A percentile compares a stretch with the other conserved stretches of the same genome.
Conservation (phyloP, 2,888 invertebrate species). For the Lasius platythorax region DNA sequence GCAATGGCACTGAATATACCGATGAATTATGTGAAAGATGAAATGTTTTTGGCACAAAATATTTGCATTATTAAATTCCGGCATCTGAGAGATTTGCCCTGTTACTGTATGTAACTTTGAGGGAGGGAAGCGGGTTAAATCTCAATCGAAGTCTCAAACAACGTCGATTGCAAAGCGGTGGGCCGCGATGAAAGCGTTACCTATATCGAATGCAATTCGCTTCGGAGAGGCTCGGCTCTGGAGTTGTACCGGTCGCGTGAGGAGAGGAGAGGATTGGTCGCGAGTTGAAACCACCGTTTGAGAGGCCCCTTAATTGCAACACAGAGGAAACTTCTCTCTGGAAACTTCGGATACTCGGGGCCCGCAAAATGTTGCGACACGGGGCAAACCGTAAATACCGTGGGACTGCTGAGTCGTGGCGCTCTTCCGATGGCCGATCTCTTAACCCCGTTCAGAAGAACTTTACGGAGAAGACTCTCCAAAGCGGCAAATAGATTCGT, state of each 20-base stretch:
- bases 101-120: slow-evolving; percentile 10
- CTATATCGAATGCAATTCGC: slow-evolving; percentile 57
- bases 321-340: slow-evolving; percentile 46
- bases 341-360: slow-evolving; percentile 47
- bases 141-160: slow-evolving; percentile 52
- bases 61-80: not conserved
- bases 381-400: slow-evolving; percentile 37
- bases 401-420: not conserved
- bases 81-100: not conserved
- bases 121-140: slow-evolving; percentile 35
- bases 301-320: slow-evolving; percentile 60
- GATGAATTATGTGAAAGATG: not conserved
- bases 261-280: slow-evolving; percentile 37
- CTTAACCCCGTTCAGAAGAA: slow-evolving; percentile 30
- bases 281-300: slow-evolving; percentile 55
- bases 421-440: slow-evolving; percentile 40
- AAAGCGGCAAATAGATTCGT: slow-evolving; percentile 53
- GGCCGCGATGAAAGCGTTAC: slow-evolving; percentile 48
- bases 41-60: slow-evolving; percentile 19
- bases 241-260: slow-evolving; percentile 40
- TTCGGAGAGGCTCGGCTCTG: slow-evolving; percentile 31
- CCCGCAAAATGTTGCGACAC: slow-evolving; percentile 25
- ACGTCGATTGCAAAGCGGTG: slow-evolving; percentile 43
- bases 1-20: not conserved
- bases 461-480: slow-evolving; percentile 30